A percentile compares a stretch with the other conserved stretches of the same genome.
Evolutionary conservation across 2,888 invertebrate species (phyloP).

Genomic region (Choreutis nemorana): DNA sequence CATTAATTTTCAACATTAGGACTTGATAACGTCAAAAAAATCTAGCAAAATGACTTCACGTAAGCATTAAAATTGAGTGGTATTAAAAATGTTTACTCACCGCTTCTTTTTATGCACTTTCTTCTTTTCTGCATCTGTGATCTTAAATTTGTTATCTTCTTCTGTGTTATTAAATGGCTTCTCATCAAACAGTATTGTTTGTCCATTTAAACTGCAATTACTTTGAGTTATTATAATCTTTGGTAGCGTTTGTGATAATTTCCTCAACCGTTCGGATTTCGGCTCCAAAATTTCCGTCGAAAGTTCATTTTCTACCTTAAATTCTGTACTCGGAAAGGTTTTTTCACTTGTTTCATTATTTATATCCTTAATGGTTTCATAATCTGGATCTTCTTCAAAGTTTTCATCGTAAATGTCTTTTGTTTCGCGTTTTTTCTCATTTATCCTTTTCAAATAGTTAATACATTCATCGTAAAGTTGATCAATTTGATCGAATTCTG

Average conservation of each 20-base stretch:
- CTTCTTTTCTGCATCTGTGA: no score
- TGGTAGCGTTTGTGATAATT: slow-evolving; percentile 41
- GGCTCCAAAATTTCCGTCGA: slow-evolving; percentile 19
- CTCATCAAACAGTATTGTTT: no score
- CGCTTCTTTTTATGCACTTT: no score
- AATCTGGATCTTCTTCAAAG: slow-evolving; percentile 7
- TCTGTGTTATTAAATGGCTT: slow-evolving; percentile 10
- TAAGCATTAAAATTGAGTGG: no score
- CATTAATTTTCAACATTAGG: no score
- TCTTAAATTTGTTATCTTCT: no score
- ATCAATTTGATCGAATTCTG: slow-evolving; percentile 37
- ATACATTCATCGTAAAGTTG: slow-evolving; percentile 49
- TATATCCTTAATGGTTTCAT: slow-evolving; percentile 4
- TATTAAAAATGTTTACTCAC: no score
- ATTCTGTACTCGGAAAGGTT: slow-evolving; percentile 17
- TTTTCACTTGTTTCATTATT: slow-evolving; percentile 6
- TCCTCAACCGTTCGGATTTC: slow-evolving; percentile 39
- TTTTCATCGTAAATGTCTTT: slow-evolving; percentile 1
- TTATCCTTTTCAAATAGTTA: slow-evolving; percentile 27
- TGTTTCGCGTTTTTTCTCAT: slow-evolving; percentile 1
- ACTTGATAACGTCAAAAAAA: no score
- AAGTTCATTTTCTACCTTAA: slow-evolving; percentile 35
- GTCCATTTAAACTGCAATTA: slow-evolving; percentile 32
- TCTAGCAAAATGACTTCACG: no score
- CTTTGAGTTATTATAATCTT: slow-evolving; percentile 54